Conservation (phyloP, 2,113 vertebrate species). For the Alexandromys fortis region DNA sequence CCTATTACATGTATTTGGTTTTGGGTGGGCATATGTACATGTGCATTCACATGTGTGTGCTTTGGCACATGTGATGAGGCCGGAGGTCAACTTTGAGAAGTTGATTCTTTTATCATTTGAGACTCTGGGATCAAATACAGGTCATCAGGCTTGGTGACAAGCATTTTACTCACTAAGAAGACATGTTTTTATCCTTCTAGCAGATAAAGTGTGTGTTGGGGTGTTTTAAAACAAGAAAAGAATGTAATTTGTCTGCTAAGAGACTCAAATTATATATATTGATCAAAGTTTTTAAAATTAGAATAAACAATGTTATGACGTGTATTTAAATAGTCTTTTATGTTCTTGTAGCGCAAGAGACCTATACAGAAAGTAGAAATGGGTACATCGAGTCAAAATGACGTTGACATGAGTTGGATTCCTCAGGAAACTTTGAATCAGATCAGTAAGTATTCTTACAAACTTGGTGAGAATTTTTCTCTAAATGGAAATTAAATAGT, state of each 20-base stretch:
- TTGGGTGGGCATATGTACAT: not conserved
- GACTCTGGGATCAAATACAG: not conserved
- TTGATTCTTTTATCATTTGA: not conserved
- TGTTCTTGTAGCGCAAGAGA: conserved; percentile 91
- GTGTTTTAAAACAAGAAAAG: not conserved
- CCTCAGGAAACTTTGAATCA: conserved; percentile 98
- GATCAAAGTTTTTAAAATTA: not conserved
- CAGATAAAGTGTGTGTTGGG: conserved; percentile 15
- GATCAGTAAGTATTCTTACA: conserved; percentile 93
- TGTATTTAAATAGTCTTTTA: not conserved
- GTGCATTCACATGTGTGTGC: not conserved
- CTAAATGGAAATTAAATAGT: conserved; percentile 18
- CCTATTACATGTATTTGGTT: not conserved
- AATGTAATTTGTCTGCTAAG: not conserved
- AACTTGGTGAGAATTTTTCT: not conserved
- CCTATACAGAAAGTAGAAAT: conserved; percentile 96
- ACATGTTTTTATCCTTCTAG: not conserved
- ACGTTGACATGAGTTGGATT: conserved; percentile 99
- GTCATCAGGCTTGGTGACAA: no score
- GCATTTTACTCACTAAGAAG: not conserved
- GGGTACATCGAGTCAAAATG: conserved; percentile 96
- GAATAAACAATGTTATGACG: not conserved
- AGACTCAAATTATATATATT: not conserved
- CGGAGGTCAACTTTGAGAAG: not conserved
- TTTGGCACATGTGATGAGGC: not conserved